These are phyloP conservation scores for Meandrusa payeni DNA, from an alignment of 2,888 invertebrate genomes.

Conservation along the genomic window DNA sequence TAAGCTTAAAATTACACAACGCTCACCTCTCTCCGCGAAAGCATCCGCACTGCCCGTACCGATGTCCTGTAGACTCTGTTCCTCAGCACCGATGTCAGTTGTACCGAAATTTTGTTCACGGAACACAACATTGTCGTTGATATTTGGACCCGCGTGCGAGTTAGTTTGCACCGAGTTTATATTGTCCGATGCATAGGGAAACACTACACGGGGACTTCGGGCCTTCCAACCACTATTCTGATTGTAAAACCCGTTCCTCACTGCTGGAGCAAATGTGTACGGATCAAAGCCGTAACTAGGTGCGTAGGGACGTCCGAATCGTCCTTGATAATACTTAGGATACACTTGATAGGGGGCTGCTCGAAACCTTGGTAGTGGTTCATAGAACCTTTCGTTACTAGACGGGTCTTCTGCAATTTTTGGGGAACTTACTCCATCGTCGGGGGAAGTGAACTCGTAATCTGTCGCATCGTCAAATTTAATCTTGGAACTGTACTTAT, in stretches of 20 bases:
- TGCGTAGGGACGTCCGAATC: slow-evolving; percentile 61
- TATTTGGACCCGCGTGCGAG: slow-evolving; percentile 59
- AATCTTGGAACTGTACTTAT: slow-evolving; percentile 53
- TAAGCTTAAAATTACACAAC: slow-evolving; percentile 34
- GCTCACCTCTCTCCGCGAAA: slow-evolving; percentile 84
- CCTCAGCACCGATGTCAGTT: slow-evolving; percentile 80
- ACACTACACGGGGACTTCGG: slow-evolving; percentile 70
- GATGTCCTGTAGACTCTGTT: slow-evolving; percentile 83
- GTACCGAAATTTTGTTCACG: slow-evolving; percentile 82
- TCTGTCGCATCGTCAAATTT: slow-evolving; percentile 73
- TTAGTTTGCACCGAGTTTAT: slow-evolving; percentile 66
- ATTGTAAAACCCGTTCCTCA: slow-evolving; percentile 55
- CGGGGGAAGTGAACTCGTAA: slow-evolving; percentile 68
- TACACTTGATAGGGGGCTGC: slow-evolving; percentile 39
- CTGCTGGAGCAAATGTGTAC: slow-evolving; percentile 49
- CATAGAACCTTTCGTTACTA: slow-evolving; percentile 66
- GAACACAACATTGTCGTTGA: slow-evolving; percentile 73
- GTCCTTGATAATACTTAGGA: slow-evolving; percentile 59
- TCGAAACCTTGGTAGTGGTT: slow-evolving; percentile 51
- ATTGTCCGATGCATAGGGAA: slow-evolving; percentile 66
- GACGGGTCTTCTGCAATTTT: slow-evolving; percentile 44
- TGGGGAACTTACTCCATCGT: slow-evolving; percentile 35
- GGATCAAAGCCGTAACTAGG: slow-evolving; percentile 61
- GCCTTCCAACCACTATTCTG: slow-evolving; percentile 64
- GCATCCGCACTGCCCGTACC: slow-evolving; percentile 72